These are phyloP conservation scores for Lytechinus pictus DNA, from an alignment of 35 echinoderm and acorn worm species.

Conservation along the genomic window DNA sequence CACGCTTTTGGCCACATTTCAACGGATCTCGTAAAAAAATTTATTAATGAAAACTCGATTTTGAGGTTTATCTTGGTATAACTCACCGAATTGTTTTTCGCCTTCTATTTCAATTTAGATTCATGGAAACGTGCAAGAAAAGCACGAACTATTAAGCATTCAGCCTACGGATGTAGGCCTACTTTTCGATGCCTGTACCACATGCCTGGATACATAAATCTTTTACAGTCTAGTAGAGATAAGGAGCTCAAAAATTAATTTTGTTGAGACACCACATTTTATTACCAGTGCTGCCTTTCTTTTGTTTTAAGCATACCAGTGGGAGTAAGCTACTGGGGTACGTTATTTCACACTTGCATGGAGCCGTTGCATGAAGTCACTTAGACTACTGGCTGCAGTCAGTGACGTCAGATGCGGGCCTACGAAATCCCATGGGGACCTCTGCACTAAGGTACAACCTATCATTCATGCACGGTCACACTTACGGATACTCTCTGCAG, in stretches of 20 bases:
- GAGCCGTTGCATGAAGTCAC: not conserved
- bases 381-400: conserved; percentile 9
- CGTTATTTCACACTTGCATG: not conserved
- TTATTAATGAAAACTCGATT: too few relatives aligned
- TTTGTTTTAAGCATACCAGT: not conserved
- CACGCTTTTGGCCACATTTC: too few relatives aligned
- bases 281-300: not conserved
- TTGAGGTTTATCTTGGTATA: too few relatives aligned
- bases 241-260: not conserved
- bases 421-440: not conserved
- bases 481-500: too few relatives aligned
- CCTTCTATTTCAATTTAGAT: too few relatives aligned
- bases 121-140: too few relatives aligned
- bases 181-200: not conserved
- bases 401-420: not conserved
- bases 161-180: not conserved
- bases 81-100: too few relatives aligned
- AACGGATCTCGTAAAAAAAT: too few relatives aligned
- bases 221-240: not conserved
- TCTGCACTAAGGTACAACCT: not conserved
- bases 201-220: not conserved
- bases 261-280: not conserved
- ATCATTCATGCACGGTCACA: not conserved
- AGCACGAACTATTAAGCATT: too few relatives aligned
- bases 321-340: not conserved